Conservation (phyloP, 2,888 invertebrate species). For the Patella caerulea region DNA sequence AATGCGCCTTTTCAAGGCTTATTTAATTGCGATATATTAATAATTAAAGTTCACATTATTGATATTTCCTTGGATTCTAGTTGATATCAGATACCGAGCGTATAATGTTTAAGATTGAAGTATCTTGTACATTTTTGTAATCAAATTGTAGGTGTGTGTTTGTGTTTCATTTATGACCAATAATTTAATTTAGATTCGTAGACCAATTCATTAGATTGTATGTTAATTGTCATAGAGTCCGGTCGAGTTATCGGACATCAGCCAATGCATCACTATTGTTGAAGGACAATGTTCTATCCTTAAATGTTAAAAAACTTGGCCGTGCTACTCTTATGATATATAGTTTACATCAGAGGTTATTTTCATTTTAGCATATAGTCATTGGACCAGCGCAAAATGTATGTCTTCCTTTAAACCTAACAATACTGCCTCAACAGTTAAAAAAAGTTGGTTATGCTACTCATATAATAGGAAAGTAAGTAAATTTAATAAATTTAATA, state of each 20-base stretch:
- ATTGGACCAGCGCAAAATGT: constrained; percentile 39
- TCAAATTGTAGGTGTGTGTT: too few relatives aligned
- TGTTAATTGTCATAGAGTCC: too few relatives aligned
- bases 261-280: too few relatives aligned
- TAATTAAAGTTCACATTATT: too few relatives aligned
- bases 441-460: constrained; percentile 45
- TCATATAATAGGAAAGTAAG: constrained; percentile 50
- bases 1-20: background rate
- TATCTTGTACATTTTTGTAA: too few relatives aligned
- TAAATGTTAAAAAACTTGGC: background rate
- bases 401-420: constrained; percentile 42
- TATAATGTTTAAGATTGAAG: too few relatives aligned
- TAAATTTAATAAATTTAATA: background rate
- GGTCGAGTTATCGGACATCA: too few relatives aligned
- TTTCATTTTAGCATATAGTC: constrained; percentile 40
- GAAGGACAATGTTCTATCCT: background rate
- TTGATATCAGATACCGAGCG: too few relatives aligned
- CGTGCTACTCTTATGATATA: background rate
- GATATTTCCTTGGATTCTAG: too few relatives aligned
- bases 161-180: too few relatives aligned
- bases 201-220: too few relatives aligned
- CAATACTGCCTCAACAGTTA: constrained; percentile 45
- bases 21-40: background rate
- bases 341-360: background rate
- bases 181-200: too few relatives aligned